phyloP scores from a whole-genome alignment of 2,113 vertebrate genomes.

The Melanotaenia duboulayi region DNA sequence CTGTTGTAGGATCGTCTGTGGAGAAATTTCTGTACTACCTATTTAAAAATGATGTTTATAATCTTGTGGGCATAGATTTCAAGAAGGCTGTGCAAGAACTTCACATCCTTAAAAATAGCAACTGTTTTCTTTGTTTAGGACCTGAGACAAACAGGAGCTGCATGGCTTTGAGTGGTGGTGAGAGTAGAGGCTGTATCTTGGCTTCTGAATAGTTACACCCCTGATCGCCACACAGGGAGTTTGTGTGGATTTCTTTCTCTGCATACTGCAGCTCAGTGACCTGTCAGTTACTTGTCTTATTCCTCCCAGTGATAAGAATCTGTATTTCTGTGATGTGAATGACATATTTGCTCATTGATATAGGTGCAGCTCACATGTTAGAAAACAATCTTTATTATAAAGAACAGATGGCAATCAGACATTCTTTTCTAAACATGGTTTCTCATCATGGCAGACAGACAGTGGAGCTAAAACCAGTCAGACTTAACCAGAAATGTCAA shows the following conservation, averaged over 20 bases:
- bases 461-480: no score
- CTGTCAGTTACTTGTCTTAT: neutral
- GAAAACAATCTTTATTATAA: no score
- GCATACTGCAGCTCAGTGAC: neutral
- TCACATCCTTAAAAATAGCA: no score
- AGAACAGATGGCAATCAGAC: no score
- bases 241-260: neutral
- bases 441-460: no score
- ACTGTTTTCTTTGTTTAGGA: no score
- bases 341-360: neutral
- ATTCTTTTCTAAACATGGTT: no score
- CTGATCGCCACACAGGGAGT: slow-evolving; percentile 3
- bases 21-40: neutral
- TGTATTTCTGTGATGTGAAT: neutral
- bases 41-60: neutral
- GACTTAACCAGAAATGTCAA: no score
- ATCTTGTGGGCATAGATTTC: neutral
- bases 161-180: no score
- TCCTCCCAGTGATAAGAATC: neutral
- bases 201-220: neutral
- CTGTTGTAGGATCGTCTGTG: neutral
- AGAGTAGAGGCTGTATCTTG: neutral
- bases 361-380: no score
- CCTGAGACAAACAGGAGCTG: no score
- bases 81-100: neutral